These are phyloP conservation scores for Etia nguti DNA, from an alignment of 2,113 vertebrate genomes.

Conservation along the genomic window DNA sequence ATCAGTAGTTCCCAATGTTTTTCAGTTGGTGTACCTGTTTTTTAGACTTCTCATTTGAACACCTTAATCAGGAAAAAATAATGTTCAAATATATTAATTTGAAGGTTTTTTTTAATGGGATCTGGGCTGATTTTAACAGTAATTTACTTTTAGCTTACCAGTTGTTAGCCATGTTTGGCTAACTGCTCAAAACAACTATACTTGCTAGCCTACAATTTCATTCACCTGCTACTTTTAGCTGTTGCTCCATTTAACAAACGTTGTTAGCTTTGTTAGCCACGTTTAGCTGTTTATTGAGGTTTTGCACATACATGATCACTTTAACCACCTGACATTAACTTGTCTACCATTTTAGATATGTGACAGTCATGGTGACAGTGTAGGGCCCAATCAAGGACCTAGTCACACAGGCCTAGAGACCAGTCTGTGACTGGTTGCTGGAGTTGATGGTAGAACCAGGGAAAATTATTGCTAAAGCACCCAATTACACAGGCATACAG, in stretches of 20 bases:
- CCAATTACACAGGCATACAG: background rate
- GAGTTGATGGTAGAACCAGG: background rate
- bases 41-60: background rate
- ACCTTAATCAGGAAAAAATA: background rate
- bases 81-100: background rate
- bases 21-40: background rate
- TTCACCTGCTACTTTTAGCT: background rate
- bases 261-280: background rate
- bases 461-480: background rate
- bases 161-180: background rate
- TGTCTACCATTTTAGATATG: background rate
- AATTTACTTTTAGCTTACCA: background rate
- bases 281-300: background rate
- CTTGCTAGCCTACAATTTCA: background rate
- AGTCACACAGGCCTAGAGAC: background rate
- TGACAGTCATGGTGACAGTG: background rate
- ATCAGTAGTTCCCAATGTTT: background rate
- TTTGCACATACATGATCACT: background rate
- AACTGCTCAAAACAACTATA: background rate
- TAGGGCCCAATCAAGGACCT: background rate
- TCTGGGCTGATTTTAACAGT: background rate
- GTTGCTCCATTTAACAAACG: fast-evolving
- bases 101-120: background rate
- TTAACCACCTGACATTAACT: background rate
- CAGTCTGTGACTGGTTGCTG: background rate